Base-by-base conservation (phyloP, 2,113 vertebrate species). In the Tetrax tetrax region DNA sequence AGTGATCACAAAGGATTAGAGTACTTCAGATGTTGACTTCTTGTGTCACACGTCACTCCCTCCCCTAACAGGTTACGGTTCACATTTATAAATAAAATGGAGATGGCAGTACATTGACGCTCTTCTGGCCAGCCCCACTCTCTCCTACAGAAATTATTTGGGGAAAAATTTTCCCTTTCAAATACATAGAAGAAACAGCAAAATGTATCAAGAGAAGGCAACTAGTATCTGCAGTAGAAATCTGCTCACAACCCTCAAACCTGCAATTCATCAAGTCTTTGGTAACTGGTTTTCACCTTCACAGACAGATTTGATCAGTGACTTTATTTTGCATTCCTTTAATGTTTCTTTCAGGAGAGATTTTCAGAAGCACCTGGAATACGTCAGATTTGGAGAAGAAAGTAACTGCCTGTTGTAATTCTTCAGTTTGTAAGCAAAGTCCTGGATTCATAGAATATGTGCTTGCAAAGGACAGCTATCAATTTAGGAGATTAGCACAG, bases 251-350 rank as follows among this genome's bases (percentile, higher is more conserved):
- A 37, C 63, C 57, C 81, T 91, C 60, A 50, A 38, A 63, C 65
- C 51, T 29, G 48, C 38, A 22, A 2, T 13, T 94, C 89, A 72
- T 48, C 81, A 38, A 41, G 48, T 51, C 89, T 89, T 72, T 43
- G 75, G 63, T 48, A 87, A 61, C 70, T 41, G 78, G 13, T 50
- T 92, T 96, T 91, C 94, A 94, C 91, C 94, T 94, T 90, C 94
- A 48, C 77, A 43, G 71, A 60, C 2, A 47, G 86, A 64, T 72
- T 57, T 79, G 74, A 57, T 91, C 81, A 47, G 90, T 2, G 5
- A 41, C 77, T 84, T 89, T 79, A 16, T 75, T 97, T 85, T 93
- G 89, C 93, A 90, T 82, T 41, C 85, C 90, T 97, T 96, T 97
- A 31, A 91, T 90, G 87, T 94, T 79, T 28, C 84, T 65, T 93